Percentiles rank a stretch among this genome's conserved stretches.
phyloP scores from a whole-genome alignment of 2,888 invertebrate species.

The Erebia ligea region DNA sequence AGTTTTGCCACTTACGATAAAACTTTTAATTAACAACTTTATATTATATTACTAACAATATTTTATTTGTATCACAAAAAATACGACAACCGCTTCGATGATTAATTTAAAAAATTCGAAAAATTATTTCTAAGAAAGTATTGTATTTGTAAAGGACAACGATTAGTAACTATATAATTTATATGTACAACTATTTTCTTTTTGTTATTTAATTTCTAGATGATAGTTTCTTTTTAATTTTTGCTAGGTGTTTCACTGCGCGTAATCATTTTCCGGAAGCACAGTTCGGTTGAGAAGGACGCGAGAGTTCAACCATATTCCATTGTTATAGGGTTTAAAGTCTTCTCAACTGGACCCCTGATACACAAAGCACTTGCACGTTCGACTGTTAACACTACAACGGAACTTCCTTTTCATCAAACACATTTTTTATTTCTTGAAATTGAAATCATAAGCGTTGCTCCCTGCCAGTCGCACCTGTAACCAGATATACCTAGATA shows the following conservation, averaged over 20 bases:
- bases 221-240: conserved; percentile 46
- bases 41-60: conserved; percentile 51
- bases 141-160: conserved; percentile 64
- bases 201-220: conserved; percentile 41
- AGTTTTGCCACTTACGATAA: conserved; percentile 77
- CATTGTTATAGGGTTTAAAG: conserved; percentile 67
- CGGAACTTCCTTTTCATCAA: conserved; percentile 66
- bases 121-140: conserved; percentile 49
- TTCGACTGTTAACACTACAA: conserved; percentile 69
- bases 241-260: conserved; percentile 60
- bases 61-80: conserved; percentile 75
- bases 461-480: conserved; percentile 62
- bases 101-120: conserved; percentile 65
- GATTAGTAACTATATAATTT: conserved; percentile 50
- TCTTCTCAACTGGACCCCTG: conserved; percentile 74
- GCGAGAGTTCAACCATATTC: conserved; percentile 77
- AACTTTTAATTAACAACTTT: conserved; percentile 29
- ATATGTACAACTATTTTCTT: conserved; percentile 48
- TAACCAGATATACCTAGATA: conserved; percentile 50
- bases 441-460: conserved; percentile 61
- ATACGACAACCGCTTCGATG: conserved; percentile 83
- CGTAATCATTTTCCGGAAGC: conserved; percentile 68
- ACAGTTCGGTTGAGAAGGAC: conserved; percentile 62
- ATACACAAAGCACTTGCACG: conserved; percentile 65
- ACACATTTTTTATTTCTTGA: conserved; percentile 76